Evolutionary conservation across 2,113 vertebrate genomes (phyloP), one percentile per base, ranked within the genome.

Genomic region (Camarhynchus parvulus): DNA sequence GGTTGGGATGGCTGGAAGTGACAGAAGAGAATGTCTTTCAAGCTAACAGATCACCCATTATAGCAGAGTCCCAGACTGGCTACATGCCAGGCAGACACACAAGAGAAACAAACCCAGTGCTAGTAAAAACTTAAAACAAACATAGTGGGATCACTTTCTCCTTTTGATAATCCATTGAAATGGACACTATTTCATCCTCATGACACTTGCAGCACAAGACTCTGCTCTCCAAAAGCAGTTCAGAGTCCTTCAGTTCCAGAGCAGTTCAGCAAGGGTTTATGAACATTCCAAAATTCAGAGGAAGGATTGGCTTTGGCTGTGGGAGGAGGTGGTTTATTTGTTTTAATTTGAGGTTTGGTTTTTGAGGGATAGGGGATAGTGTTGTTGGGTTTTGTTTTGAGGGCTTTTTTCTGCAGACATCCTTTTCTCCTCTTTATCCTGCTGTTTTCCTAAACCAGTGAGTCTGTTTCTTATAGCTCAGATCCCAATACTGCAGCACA

Each of bases 401-500:
- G 6, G 7, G 8, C 33, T 70, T 53, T 75, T 67, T 53, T 21
- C 56, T 69, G 31, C 78, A 92, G 14, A 33, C 9, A 14, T 58
- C 37, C 22, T 88, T 74, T 82, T 47, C 50, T 42, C 56, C 31
- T 49, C 15, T 68, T 62, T 76, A 76, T 28, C 25, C 73, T 59
- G 14, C 20, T 39, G 19, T 35, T 89, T 83, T 37, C 58, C 50
- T 63, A 39, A 24, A 73, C 21, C 44, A 39, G 3, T 7, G 33
- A 59, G 25, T n/a, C 28, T 68, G 20, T 46, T 44, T n/a, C 33
- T 46, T 49, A 25, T 2, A 63, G 30, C 23, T 49, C 44, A 42
- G 44, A 44, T 24, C 41, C n/a, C 49, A 56, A 0, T 16, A 28
- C 0, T 69, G 33, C 10, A 5, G 39, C 11, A 18, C 49, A 33